These are phyloP conservation scores for Zoanthus sansibaricus DNA, from an alignment of 92 coral and sea anemone genomes.

Conservation along the genomic window DNA sequence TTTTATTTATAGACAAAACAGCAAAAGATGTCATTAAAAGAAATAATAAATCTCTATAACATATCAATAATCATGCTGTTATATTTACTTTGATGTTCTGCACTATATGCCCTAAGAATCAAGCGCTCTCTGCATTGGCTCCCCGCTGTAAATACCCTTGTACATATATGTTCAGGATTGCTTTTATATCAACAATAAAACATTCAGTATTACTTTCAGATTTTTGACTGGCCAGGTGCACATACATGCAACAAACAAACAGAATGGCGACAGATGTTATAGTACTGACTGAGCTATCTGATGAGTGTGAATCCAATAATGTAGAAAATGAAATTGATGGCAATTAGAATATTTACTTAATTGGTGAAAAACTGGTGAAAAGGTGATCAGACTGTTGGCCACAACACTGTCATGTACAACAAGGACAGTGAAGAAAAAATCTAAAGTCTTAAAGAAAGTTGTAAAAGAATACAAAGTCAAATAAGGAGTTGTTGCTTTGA, in stretches of 20 bases:
- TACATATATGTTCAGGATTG: background rate
- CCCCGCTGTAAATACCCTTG: background rate
- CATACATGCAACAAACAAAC: constrained; percentile 1
- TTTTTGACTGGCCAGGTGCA: constrained; percentile 22
- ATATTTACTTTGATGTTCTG: background rate
- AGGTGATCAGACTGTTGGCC: background rate
- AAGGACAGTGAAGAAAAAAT: background rate
- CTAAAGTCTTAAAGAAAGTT: background rate
- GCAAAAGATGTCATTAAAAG: background rate
- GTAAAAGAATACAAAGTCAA: background rate
- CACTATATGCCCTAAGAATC: background rate
- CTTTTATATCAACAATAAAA: background rate
- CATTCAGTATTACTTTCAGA: background rate
- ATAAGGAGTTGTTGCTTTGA: background rate
- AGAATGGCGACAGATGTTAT: background rate
- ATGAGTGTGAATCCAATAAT: background rate
- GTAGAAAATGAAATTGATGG: background rate
- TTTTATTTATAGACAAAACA: too few relatives aligned
- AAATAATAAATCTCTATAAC: background rate
- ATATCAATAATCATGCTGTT: background rate
- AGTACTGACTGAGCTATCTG: background rate
- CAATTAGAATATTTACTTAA: background rate
- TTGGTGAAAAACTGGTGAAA: background rate
- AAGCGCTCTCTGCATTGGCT: background rate
- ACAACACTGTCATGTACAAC: constrained; percentile 5